A percentile compares a stretch with the other conserved stretches of the same genome.
Evolutionary conservation across 2,888 invertebrate genomes (phyloP).

Genomic region (Drosophila parthenogenetica): DNA sequence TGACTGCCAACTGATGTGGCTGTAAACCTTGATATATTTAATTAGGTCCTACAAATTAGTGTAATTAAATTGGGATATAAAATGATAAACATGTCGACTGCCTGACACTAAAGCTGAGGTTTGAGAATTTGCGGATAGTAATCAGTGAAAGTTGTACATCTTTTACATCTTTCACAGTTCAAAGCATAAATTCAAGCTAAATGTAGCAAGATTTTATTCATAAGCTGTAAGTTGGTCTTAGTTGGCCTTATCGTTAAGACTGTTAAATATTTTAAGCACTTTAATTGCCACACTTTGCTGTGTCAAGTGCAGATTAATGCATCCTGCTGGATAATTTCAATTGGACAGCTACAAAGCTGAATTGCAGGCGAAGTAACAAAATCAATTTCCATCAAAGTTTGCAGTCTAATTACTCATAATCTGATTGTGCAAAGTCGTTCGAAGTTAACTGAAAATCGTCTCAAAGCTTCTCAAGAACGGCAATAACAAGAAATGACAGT

Average conservation of each 20-base stretch:
- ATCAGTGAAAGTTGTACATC: too few relatives aligned
- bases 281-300: not conserved
- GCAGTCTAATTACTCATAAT: constrained; percentile 37
- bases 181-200: too few relatives aligned
- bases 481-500: constrained; percentile 3
- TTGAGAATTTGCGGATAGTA: too few relatives aligned
- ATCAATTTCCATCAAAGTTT: constrained; percentile 1
- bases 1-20: not conserved
- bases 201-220: too few relatives aligned
- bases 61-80: not conserved
- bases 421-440: constrained; percentile 32
- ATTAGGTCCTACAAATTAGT: not conserved
- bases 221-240: too few relatives aligned
- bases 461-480: not conserved
- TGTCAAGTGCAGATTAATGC: not conserved
- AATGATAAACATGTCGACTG: not conserved
- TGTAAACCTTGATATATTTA: not conserved
- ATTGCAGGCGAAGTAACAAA: not conserved
- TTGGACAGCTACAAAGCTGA: not conserved
- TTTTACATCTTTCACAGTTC: too few relatives aligned
- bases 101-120: too few relatives aligned
- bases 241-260: too few relatives aligned
- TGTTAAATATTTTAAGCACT: not conserved
- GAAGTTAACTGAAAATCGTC: constrained; percentile 1
- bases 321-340: not conserved